Evolutionary conservation across 2,797 vertebrate genomes (phyloP).

Genomic region (Pogoniulus pusillus): DNA sequence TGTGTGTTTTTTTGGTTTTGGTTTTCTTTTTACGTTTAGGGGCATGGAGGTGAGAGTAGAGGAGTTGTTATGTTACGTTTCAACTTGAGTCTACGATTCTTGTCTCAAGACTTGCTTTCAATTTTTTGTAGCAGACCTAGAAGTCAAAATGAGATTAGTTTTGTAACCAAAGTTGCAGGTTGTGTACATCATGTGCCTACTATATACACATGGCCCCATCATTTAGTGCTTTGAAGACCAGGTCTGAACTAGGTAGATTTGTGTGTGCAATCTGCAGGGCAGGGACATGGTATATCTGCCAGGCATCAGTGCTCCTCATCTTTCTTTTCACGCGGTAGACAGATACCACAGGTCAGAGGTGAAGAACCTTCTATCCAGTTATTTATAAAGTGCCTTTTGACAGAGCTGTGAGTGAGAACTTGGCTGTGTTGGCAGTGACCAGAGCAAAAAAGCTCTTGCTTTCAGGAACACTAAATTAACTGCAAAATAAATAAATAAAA

Average conservation of each 20-base stretch:
- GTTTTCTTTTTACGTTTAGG: background rate
- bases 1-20: too few species aligned
- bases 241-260: background rate
- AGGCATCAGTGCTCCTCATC: background rate
- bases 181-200: background rate
- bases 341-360: slow-evolving; percentile 27
- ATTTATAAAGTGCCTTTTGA: slow-evolving; percentile 49
- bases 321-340: slow-evolving; percentile 19
- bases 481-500: slow-evolving; percentile 68
- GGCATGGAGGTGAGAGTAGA: background rate
- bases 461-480: slow-evolving; percentile 62
- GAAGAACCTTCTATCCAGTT: slow-evolving; percentile 35
- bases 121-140: background rate
- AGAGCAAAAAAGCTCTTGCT: slow-evolving; percentile 9
- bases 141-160: background rate
- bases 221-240: background rate
- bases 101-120: background rate
- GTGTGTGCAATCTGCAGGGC: background rate
- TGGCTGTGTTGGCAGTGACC: slow-evolving; percentile 12
- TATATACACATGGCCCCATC: background rate
- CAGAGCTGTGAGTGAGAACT: slow-evolving; percentile 15
- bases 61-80: background rate
- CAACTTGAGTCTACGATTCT: background rate
- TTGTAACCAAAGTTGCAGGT: background rate
- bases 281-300: background rate